These are phyloP conservation scores for Fragum fragum DNA, from an alignment of 2,888 invertebrate genomes.

Conservation along the genomic window DNA sequence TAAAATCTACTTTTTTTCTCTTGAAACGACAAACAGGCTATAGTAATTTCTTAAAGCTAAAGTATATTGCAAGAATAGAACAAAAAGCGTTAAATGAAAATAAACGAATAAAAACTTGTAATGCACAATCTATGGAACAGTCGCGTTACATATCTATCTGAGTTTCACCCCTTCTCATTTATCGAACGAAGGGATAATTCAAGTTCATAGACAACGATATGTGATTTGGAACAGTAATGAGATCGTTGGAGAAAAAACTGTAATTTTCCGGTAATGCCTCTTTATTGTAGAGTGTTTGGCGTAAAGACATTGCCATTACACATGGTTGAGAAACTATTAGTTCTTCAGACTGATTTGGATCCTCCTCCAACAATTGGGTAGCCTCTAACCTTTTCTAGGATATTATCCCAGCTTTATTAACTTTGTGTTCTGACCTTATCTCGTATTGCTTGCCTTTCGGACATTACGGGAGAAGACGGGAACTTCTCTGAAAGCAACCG, in stretches of 20 bases:
- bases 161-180: too few relatives aligned
- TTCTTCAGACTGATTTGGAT: neutral
- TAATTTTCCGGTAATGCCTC: constrained; percentile 34
- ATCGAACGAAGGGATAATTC: too few relatives aligned
- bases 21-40: too few relatives aligned
- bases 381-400: constrained; percentile 1
- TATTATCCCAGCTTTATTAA: constrained; percentile 2
- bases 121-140: too few relatives aligned
- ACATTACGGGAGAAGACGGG: neutral
- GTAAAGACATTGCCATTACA: constrained; percentile 23
- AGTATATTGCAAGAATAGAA: too few relatives aligned
- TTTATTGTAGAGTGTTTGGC: constrained; percentile 23
- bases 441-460: neutral
- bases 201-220: constrained; percentile 17
- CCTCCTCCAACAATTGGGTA: neutral
- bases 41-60: too few relatives aligned
- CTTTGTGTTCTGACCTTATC: constrained; percentile 10
- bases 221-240: constrained; percentile 20
- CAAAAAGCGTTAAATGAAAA: too few relatives aligned
- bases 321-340: constrained; percentile 8
- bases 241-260: constrained; percentile 11
- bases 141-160: too few relatives aligned
- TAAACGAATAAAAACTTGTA: too few relatives aligned
- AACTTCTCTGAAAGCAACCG: neutral
- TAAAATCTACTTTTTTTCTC: too few relatives aligned